phyloP scores from a whole-genome alignment of 2,888 invertebrate species.

The Sminthurinus aureus region DNA sequence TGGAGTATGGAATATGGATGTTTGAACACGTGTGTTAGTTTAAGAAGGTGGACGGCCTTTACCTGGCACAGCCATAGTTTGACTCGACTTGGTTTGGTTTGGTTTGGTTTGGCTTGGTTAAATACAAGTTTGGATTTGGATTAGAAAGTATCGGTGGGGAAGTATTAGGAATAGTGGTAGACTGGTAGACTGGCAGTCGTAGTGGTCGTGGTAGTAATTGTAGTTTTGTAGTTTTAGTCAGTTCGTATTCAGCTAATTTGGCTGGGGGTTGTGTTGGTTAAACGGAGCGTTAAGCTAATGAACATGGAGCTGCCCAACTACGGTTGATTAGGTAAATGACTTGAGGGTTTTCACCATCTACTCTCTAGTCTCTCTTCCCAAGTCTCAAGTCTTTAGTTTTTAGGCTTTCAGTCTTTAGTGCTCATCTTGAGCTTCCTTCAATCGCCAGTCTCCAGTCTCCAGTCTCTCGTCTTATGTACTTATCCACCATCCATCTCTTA shows the following conservation, averaged over 20 bases:
- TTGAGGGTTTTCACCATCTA: background rate
- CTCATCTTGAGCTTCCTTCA: no score
- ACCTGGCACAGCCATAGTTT: no score
- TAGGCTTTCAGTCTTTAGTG: no score
- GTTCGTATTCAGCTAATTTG: background rate
- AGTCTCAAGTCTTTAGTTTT: background rate
- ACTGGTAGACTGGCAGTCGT: background rate
- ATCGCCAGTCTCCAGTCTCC: no score
- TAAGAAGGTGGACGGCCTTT: no score
- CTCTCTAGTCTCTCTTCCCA: background rate
- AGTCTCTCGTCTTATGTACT: no score
- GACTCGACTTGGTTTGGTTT: no score
- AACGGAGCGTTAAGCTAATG: slow-evolving; percentile 11
- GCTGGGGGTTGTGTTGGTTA: background rate
- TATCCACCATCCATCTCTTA: no score
- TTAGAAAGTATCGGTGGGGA: background rate
- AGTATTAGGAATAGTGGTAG: no score
- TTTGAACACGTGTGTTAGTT: background rate
- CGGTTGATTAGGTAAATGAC: slow-evolving; percentile 16
- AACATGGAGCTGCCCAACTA: background rate
- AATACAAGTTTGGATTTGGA: background rate
- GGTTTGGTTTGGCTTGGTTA: no score
- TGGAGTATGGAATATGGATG: background rate
- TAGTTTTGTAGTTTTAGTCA: background rate
- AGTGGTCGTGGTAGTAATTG: background rate